Evolutionary conservation across 1,140 invertebrate species (phyloP).

Genomic region (Macrobrachium nipponense): DNA sequence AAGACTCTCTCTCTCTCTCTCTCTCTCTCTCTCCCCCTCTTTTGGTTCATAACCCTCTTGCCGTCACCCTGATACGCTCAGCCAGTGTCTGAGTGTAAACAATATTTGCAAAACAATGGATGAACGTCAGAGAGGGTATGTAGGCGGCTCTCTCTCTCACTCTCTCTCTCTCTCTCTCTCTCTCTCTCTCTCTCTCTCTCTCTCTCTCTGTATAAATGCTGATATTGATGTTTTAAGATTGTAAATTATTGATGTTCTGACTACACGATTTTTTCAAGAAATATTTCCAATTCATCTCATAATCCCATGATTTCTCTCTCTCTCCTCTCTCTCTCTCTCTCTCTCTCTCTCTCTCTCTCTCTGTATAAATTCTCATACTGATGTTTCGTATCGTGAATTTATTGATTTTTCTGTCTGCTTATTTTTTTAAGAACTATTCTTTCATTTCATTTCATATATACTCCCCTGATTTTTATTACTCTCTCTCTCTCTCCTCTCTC

Average conservation of each 20-base stretch:
- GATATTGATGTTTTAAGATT: conserved; percentile 23
- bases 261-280: background rate
- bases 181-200: conserved; percentile 31
- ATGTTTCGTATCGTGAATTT: too few species aligned
- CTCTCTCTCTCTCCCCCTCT: background rate
- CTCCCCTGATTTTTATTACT: background rate
- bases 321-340: background rate
- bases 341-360: background rate
- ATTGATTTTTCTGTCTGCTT: background rate
- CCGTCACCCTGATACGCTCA: conserved; percentile 25
- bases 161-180: conserved; percentile 33
- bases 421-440: background rate
- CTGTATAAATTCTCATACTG: too few species aligned
- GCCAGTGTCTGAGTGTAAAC: conserved; percentile 20
- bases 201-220: background rate
- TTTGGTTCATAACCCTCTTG: background rate
- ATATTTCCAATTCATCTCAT: background rate
- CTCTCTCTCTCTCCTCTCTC: background rate
- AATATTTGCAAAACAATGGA: conserved; percentile 18
- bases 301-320: background rate
- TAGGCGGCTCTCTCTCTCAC: background rate
- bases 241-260: conserved; percentile 2
- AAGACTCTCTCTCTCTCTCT: too few species aligned
- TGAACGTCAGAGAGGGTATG: conserved; percentile 2
- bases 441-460: background rate